Percentiles rank a stretch among this genome's conserved stretches.
These are phyloP conservation scores for Pocillopora grandis DNA, from an alignment of 92 coral and sea anemone genomes.

Conservation along the genomic window DNA sequence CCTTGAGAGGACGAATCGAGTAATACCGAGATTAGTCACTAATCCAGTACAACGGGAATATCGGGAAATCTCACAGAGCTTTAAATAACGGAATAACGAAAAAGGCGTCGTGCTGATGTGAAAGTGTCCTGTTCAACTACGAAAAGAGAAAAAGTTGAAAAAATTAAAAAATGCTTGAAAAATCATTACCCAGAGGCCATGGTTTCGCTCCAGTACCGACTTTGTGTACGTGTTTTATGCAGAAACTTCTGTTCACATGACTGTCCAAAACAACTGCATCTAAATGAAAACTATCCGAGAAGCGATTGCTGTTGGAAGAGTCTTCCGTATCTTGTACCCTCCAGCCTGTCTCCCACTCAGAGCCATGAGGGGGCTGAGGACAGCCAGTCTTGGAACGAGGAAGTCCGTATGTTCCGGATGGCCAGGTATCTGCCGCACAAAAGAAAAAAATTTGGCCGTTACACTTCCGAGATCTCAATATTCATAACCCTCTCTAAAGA, in stretches of 20 bases:
- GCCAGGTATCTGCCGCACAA: constrained; percentile 19
- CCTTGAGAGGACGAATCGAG: no score
- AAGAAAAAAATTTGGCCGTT: no score
- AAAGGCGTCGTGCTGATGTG: no score
- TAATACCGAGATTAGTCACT: no score
- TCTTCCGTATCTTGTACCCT: constrained; percentile 60
- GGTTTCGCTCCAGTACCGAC: neutral
- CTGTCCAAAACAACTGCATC: constrained; percentile 28
- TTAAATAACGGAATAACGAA: no score
- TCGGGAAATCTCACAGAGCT: no score
- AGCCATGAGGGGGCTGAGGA: constrained; percentile 9
- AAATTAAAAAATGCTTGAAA: neutral
- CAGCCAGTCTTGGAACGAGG: constrained; percentile 51
- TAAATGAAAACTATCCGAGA: constrained; percentile 44
- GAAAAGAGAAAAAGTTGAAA: no score
- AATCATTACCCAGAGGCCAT: constrained; percentile 9
- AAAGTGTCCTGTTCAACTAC: no score
- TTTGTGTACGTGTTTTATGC: neutral
- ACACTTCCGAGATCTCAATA: no score
- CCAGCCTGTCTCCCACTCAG: constrained; percentile 49
- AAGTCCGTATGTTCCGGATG: constrained; percentile 51
- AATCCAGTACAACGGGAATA: no score
- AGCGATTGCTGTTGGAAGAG: constrained; percentile 3
- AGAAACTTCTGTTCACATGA: constrained; percentile 43
- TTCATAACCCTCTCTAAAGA: no score